These are phyloP conservation scores for Galleria mellonella DNA, from an alignment of 1,140 invertebrate species.

Conservation along the genomic window DNA sequence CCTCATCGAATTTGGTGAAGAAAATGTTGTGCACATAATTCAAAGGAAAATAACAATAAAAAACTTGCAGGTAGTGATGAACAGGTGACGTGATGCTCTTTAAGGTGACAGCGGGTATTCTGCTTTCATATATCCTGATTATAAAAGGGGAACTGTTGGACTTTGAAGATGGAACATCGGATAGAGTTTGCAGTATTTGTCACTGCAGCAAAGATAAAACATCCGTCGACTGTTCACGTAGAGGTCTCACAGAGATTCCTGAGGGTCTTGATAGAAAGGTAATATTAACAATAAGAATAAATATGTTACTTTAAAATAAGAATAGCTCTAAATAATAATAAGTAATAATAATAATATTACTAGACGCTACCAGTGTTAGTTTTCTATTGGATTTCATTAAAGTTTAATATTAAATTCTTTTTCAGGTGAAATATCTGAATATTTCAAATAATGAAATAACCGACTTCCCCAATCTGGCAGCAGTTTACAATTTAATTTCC, in stretches of 20 bases:
- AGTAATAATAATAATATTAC: too few species aligned
- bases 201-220: constrained; percentile 41
- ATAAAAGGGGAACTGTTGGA: constrained; percentile 33
- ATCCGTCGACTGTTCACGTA: constrained; percentile 45
- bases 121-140: constrained; percentile 28
- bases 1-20: neutral
- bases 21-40: neutral
- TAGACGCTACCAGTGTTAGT: too few species aligned
- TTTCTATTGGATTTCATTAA: too few species aligned
- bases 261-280: constrained; percentile 41
- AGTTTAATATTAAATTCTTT: constrained; percentile 9
- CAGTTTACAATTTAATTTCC: constrained; percentile 60
- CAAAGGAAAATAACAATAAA: neutral
- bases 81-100: constrained; percentile 47
- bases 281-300: too few species aligned
- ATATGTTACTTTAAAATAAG: too few species aligned
- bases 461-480: constrained; percentile 59
- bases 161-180: constrained; percentile 34
- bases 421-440: constrained; percentile 69
- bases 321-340: too few species aligned
- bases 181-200: constrained; percentile 45
- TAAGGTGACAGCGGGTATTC: constrained; percentile 17
- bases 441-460: constrained; percentile 79
- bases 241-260: constrained; percentile 45
- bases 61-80: constrained; percentile 54